Evolutionary conservation across 2,797 vertebrate species (phyloP), one percentile per base, ranked within the genome.

Genomic region (Erethizon dorsatum): DNA sequence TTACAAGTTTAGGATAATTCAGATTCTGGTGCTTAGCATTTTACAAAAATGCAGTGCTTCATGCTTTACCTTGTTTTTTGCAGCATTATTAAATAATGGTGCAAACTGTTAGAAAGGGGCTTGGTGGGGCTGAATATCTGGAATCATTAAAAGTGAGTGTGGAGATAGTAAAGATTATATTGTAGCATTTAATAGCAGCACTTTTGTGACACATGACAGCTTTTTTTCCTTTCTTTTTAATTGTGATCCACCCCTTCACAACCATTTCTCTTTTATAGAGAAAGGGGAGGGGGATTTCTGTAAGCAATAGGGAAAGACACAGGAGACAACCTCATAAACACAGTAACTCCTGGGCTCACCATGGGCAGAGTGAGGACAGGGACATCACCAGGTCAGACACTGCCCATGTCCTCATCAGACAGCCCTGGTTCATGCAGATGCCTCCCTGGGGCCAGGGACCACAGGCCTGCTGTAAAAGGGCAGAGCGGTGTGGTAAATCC

Each of bases 201-300:
- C n/a, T 24, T 78, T 45, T 4, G 2, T 83, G 78, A 95, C 24
- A 69, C 1, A 54, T 47, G 37, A 88, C 47, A 82, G 77, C 41
- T 47, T 52, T 52, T 94, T 94, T 61, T 6, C 45, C 57, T 26
- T n/a, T 52, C 83, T 94, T 45, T 63, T 47, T 95, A 88, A 89
- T 82, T 90, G 56, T 69, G 57, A 71, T 57, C 45, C 22, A 77
- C 26, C 20, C 41, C 37, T 22, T 78, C 59, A 85, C 31, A 94
- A 50, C 95, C 9, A 14, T 65, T 91, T 94, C 20, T 85, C 31
- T 57, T 92, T 91, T 65, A 52, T 67, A 95, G 67, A 61, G 82
- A 88, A 92, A 15, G 59, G 52, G 9, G 2, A 9, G 24, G 13
- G 67, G 10, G 20, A 83, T 92, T 95, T 91, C 47, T 94, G 20